Evolutionary conservation across 1,140 invertebrate genomes (phyloP).

Genomic region (Hypothenemus hampei): DNA sequence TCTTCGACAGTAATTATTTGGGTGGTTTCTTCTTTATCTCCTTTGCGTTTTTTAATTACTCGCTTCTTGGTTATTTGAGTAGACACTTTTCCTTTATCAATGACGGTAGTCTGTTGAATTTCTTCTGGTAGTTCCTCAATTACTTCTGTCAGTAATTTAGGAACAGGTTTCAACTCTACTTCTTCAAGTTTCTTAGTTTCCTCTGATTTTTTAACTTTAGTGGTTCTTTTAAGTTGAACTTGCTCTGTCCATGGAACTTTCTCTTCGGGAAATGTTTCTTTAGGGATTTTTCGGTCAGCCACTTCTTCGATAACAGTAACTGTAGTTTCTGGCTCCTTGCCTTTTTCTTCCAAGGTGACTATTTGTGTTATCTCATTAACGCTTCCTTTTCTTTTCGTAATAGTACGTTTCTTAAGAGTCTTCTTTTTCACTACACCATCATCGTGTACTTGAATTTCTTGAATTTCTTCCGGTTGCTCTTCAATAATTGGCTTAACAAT

Average conservation of each 20-base stretch:
- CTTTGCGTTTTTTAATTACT: constrained; percentile 37
- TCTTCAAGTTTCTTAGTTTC: constrained; percentile 46
- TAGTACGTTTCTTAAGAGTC: constrained; percentile 39
- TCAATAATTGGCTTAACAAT: constrained; percentile 33
- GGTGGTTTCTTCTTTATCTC: constrained; percentile 32
- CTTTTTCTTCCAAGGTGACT: constrained; percentile 36
- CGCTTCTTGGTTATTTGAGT: constrained; percentile 39
- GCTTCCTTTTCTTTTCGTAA: constrained; percentile 39
- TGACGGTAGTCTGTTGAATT: constrained; percentile 14
- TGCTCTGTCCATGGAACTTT: constrained; percentile 41
- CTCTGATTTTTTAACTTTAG: constrained; percentile 21
- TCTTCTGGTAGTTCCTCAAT: constrained; percentile 43
- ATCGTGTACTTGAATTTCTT: constrained; percentile 9
- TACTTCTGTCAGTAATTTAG: constrained; percentile 18
- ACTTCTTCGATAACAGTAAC: constrained; percentile 41
- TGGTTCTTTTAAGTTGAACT: constrained; percentile 31
- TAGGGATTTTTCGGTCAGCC: constrained; percentile 1
- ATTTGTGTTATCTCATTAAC: constrained; percentile 36
- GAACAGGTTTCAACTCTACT: constrained; percentile 34
- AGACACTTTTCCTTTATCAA: constrained; percentile 36
- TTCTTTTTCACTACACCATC: constrained; percentile 37
- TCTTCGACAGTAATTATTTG: constrained; percentile 35
- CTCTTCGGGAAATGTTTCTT: constrained; percentile 35
- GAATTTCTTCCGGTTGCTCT: constrained; percentile 40
- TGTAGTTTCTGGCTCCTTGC: constrained; percentile 43